These are phyloP conservation scores for Glomeris marginata DNA, from an alignment of 2,888 invertebrate genomes.

Conservation along the genomic window DNA sequence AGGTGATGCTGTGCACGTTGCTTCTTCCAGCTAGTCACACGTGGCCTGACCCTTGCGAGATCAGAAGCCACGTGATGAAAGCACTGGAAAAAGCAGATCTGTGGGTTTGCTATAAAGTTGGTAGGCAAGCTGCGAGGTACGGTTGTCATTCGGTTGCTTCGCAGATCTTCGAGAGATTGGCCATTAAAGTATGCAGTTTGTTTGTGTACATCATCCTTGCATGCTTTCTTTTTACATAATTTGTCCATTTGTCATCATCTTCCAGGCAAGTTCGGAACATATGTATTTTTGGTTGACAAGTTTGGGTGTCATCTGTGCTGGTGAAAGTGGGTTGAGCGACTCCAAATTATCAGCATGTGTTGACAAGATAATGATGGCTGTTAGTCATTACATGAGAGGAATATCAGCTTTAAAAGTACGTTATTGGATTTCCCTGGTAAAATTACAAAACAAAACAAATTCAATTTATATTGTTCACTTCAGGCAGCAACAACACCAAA, in stretches of 20 bases:
- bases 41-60: slow-evolving; percentile 46
- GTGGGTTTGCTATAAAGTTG: slow-evolving; percentile 77
- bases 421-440: no score
- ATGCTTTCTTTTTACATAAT: background rate
- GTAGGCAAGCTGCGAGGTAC: slow-evolving; percentile 68
- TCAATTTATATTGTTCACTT: background rate
- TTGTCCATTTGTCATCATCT: no score
- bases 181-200: slow-evolving; percentile 30
- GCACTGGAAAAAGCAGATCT: slow-evolving; percentile 44
- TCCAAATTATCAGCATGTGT: slow-evolving; percentile 16
- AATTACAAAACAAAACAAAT: no score
- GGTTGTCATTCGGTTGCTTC: slow-evolving; percentile 61
- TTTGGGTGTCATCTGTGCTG: slow-evolving; percentile 35
- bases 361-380: slow-evolving; percentile 38
- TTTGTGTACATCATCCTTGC: no score
- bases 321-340: slow-evolving; percentile 26
- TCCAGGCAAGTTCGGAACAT: slow-evolving; percentile 64
- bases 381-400: slow-evolving; percentile 48
- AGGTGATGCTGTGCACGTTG: slow-evolving; percentile 63
- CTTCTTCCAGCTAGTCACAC: slow-evolving; percentile 65
- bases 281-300: slow-evolving; percentile 77
- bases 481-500: slow-evolving; percentile 51
- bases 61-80: slow-evolving; percentile 40
- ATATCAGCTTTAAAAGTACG: slow-evolving; percentile 42
- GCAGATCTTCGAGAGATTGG: slow-evolving; percentile 44